Base-by-base conservation (phyloP, 2,797 vertebrate species). In the Aphelocoma californica region DNA sequence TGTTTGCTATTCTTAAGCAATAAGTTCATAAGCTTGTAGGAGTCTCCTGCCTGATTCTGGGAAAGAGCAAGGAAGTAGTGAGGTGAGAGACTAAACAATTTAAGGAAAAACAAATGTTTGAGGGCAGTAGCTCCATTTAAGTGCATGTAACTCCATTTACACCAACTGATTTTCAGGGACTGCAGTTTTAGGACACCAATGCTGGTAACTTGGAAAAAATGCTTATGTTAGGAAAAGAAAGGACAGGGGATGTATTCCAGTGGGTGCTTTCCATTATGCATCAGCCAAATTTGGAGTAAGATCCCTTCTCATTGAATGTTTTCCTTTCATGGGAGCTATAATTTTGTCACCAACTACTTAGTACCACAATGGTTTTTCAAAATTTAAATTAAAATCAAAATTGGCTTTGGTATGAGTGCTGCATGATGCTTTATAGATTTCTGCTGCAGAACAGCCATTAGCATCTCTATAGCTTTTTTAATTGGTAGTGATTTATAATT, bases 1-100 rank as follows among this genome's bases (percentile, higher is more conserved):
- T 10, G 38, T 53, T 67, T 81, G 57, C 47, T 86, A 1, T 50
- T 71, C 40, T 90, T 85, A 83, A 71, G 61, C 42, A 74, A 24
- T 47, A 75, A 61, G 71, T 71, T 91, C 79, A 53, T n/a, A 66
- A 86, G 16, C 15, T 65, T 57, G 15, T 74, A 61, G 58, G 61
- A 83, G 23, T 79, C 51, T 85, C 45, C 34, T 77, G 79, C 45
- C 58, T 75, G 28, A 61, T 91, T 93, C 92, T 88, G 90, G 77
- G 93, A 93, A 96, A 65, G 25, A 44, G 24, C 31, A 29, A 51
- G 54, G 72, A 78, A 54, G 85, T 56, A 78, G 44, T 7, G 66
- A 92, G 81, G 60, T 81, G 66, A 79, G 53, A 96, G 83, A 93
- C 92, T 92, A 94, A 95, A 93, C 77, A 94, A 47, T 60, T 69